A percentile compares a stretch with the other conserved stretches of the same genome.
Conservation (phyloP, 35 echinoderm and acorn worm genomes). For the Holothuria glaberrima region DNA sequence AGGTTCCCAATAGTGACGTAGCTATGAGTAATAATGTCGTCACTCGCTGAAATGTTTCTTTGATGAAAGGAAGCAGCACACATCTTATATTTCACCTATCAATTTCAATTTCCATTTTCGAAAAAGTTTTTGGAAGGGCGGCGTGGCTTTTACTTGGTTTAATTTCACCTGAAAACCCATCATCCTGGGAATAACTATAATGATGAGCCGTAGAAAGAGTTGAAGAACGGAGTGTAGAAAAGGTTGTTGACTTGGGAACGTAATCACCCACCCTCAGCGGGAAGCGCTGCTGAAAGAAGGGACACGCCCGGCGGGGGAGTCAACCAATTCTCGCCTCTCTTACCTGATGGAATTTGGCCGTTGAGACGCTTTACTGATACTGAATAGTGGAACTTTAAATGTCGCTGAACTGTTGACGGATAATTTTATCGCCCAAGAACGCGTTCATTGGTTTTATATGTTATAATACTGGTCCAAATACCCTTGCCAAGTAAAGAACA, state of each 20-base stretch:
- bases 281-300: slow-evolving; percentile 23
- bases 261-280: slow-evolving; percentile 25
- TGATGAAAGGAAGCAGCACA: no score
- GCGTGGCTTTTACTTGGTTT: slow-evolving; percentile 21
- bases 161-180: slow-evolving; percentile 36
- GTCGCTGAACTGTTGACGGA: no score
- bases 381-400: no score
- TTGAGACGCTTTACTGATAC: not conserved
- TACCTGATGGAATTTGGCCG: slow-evolving; percentile 29
- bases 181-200: slow-evolving; percentile 22
- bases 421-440: no score
- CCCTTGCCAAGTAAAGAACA: no score
- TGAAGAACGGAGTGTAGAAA: not conserved
- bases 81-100: no score
- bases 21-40: no score
- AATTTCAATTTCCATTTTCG: no score
- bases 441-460: no score
- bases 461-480: no score
- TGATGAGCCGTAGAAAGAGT: not conserved
- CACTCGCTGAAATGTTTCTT: no score
- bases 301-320: slow-evolving; percentile 34
- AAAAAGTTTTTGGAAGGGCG: not conserved
- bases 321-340: not conserved
- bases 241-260: slow-evolving; percentile 42
- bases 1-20: no score